Evolutionary conservation across 1,140 invertebrate species (phyloP), one percentile per base, ranked within the genome.

Genomic region (Drosophila neocordata): DNA sequence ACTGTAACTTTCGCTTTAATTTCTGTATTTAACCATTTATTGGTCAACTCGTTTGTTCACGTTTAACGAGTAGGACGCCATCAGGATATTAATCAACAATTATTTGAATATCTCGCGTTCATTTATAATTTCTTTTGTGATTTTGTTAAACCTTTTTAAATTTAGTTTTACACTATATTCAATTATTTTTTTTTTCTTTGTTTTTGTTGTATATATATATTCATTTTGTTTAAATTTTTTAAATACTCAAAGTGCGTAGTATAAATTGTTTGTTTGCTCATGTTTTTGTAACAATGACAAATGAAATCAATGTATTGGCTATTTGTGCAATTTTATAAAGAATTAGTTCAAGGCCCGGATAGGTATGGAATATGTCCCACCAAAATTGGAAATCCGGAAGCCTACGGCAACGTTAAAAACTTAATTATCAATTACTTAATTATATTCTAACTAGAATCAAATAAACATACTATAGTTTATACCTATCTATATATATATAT

Each of bases 191-290:
- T 44, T 51, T 64, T 69, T 59, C 44, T 65, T 60, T 75, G 44
- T 74, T 79, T 83, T 73, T 77, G 63, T 68, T 79, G 70, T 66
- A 60, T 52, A 69, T 66, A 65, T 55, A 67, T 75, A 64, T 68
- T 60, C 62, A 61, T 61, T 35, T 41, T 59, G 4, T 44, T 59
- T 77, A 77, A 73, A 64, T 75, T 69, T 76, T 65, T 65, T 64
- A 67, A 88, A 85, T 85, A 85, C 82, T 85, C 82, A 85, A 79
- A 87, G 78, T 82, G 62, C 65, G 61, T 85, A 85, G 83, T 75
- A 60, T 88, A 85, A 69, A 88, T 78, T 77, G 58, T 65, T 35
- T 61, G 59, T 71, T 82, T 68, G 63, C 56, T 74, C 57, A 74
- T 73, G 60, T 64, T 68, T 68, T 74, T 48, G 68, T 58, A 56